Evolutionary conservation across 2,797 vertebrate species (phyloP), one percentile per base, ranked within the genome.

Genomic region (Danio choprae): DNA sequence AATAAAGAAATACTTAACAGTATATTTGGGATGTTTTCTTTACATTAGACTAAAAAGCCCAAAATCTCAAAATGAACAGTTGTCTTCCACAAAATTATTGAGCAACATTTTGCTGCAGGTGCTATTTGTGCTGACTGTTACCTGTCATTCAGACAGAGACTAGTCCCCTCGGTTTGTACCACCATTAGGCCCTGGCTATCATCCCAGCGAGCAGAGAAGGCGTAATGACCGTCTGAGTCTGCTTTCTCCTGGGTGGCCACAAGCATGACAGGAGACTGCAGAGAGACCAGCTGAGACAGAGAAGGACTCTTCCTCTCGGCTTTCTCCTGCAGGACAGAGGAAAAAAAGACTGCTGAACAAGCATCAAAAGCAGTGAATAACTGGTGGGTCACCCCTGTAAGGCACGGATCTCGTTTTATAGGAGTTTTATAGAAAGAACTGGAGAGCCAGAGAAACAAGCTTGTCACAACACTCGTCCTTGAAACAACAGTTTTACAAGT

Each of bases 271-370:
- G 92, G 92, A 86, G 83, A 88, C 83, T 91, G 88, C 0, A 82
- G 88, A 1, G 93, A 92, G 84, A 93, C 89, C 76, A 94, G 89
- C 89, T 92, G 92, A 69, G 89, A 87, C 87, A 94, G 82, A 75
- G 89, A 87, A 2, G 73, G 38, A 71, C 80, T 81, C 77, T 87
- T 88, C 65, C 68, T 88, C 69, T 40, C 77, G 16, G 72, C 62
- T 72, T 84, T 89, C 56, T 92, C 91, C 93, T 94, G 81, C 74
- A 83, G 70, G 22, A 73, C 73, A 9, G 36, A 20, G 16, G 46
- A 36, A 71, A 58, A n/a, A 62, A 16, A 80, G 59, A 68, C 55
- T 60, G n/a, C 60, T 13, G n/a, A 56, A 59, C 8, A 16, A 22
- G 50, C 55, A 72, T 71, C 41, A 80, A 67, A 62, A 36, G 48